phyloP scores from a whole-genome alignment of 2,113 vertebrate species.

The Nannospalax galili region DNA sequence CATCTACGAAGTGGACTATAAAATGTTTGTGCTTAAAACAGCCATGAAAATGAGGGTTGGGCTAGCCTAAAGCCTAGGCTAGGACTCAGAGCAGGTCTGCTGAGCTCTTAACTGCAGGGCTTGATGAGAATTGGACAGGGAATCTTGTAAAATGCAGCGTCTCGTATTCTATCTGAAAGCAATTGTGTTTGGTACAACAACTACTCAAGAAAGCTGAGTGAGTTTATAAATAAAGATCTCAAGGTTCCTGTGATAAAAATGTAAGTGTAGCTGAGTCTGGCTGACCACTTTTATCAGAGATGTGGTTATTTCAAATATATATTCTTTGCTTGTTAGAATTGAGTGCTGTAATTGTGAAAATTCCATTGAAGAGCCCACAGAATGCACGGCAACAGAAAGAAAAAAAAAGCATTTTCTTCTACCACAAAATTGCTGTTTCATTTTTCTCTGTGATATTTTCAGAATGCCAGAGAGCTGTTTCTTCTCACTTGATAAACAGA shows the following conservation, averaged over 20 bases:
- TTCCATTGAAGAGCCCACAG: background rate
- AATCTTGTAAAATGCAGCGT: background rate
- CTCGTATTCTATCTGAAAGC: slow-evolving; percentile 10
- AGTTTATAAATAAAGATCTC: slow-evolving; percentile 27
- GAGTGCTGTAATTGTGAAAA: background rate
- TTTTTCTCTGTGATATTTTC: slow-evolving; percentile 50
- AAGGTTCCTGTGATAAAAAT: background rate
- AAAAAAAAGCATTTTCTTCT: slow-evolving; percentile 42
- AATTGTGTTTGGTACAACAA: slow-evolving; percentile 21
- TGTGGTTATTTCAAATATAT: slow-evolving; percentile 33
- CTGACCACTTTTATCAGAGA: background rate
- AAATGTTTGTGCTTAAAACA: slow-evolving; percentile 33
- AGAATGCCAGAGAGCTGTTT: background rate
- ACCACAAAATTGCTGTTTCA: background rate
- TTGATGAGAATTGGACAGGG: background rate
- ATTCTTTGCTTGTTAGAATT: slow-evolving; percentile 13
- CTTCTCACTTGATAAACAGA: background rate
- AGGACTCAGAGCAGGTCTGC: background rate
- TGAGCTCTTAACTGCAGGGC: background rate
- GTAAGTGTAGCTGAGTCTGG: background rate
- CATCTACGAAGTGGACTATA: slow-evolving; percentile 14
- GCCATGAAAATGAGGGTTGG: slow-evolving; percentile 28
- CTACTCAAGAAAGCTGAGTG: background rate
- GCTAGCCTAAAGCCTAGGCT: background rate
- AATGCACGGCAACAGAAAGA: background rate